A percentile compares a stretch with the other conserved stretches of the same genome.
phyloP scores from a whole-genome alignment of 2,113 vertebrate genomes.

The Oryzias javanicus region DNA sequence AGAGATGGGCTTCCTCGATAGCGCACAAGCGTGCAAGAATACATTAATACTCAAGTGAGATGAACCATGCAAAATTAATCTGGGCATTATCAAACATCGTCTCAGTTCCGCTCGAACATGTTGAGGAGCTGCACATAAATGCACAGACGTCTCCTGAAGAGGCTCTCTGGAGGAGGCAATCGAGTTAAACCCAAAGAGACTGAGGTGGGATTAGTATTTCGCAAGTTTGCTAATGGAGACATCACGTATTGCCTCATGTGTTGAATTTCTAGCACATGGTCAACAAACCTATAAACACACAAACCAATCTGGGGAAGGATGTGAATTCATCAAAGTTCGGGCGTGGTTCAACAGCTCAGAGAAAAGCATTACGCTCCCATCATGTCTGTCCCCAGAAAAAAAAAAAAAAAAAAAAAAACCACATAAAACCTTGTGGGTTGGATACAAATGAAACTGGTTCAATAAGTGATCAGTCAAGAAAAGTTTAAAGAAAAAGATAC shows the following conservation, averaged over 20 bases:
- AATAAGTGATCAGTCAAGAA: not conserved
- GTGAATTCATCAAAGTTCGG: slow-evolving; percentile 7
- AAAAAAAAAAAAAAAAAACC: too few relatives aligned
- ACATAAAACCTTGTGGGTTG: slow-evolving; percentile 4
- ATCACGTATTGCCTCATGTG: slow-evolving; percentile 27
- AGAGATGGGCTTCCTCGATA: slow-evolving; percentile 53
- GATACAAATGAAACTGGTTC: slow-evolving; percentile 6
- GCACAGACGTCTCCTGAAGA: slow-evolving; percentile 27
- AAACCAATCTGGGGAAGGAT: slow-evolving; percentile 23
- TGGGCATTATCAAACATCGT: slow-evolving; percentile 64
- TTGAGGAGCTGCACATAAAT: slow-evolving; percentile 30
- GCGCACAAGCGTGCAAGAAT: slow-evolving; percentile 43
- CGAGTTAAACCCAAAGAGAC: slow-evolving; percentile 43
- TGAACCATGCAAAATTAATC: slow-evolving; percentile 69
- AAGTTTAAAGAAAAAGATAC: not conserved
- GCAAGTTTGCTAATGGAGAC: slow-evolving; percentile 3
- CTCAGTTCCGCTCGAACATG: slow-evolving; percentile 47
- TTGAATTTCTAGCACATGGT: slow-evolving; percentile 9
- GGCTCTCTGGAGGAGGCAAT: slow-evolving; percentile 20
- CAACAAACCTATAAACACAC: slow-evolving; percentile 3
- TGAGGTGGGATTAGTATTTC: slow-evolving; percentile 24
- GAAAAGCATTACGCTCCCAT: slow-evolving; percentile 14
- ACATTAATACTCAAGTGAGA: slow-evolving; percentile 66
- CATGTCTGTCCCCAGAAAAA: slow-evolving; percentile 18
- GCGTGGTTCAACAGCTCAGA: slow-evolving; percentile 20